Percentiles rank a stretch among this genome's conserved stretches.
phyloP scores from a whole-genome alignment of 1,140 invertebrate species.

The Drosophila rhopaloa region DNA sequence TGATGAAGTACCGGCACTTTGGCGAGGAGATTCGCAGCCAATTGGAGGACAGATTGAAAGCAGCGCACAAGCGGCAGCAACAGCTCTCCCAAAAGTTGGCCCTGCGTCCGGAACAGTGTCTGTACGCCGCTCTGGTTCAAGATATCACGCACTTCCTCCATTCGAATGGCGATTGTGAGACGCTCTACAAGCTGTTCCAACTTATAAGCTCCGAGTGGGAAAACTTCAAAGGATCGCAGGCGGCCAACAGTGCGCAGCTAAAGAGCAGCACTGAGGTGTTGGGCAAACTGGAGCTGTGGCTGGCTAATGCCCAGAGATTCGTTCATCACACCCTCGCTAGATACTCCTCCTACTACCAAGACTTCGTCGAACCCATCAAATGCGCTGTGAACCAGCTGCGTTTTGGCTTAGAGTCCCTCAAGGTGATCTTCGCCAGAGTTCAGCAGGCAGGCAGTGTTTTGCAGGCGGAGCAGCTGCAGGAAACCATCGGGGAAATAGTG shows the following conservation, averaged over 20 bases:
- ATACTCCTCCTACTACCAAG: constrained; percentile 73
- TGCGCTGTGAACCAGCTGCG: constrained; percentile 68
- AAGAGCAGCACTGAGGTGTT: constrained; percentile 50
- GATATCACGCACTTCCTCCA: constrained; percentile 74
- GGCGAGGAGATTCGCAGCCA: constrained; percentile 65
- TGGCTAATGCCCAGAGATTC: constrained; percentile 77
- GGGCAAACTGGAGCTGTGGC: constrained; percentile 75
- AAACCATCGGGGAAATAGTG: constrained; percentile 59
- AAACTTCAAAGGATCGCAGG: constrained; percentile 21
- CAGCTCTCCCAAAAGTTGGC: constrained; percentile 85
- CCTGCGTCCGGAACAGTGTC: constrained; percentile 86
- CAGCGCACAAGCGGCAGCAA: constrained; percentile 72
- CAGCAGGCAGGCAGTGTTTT: constrained; percentile 51
- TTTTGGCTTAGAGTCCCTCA: constrained; percentile 69
- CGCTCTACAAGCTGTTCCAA: constrained; percentile 48
- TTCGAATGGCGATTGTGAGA: constrained; percentile 66
- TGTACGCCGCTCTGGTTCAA: constrained; percentile 85
- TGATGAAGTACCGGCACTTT: constrained; percentile 75
- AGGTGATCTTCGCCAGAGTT: constrained; percentile 51
- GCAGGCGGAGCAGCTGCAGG: constrained; percentile 44
- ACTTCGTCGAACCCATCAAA: constrained; percentile 76
- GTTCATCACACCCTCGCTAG: constrained; percentile 64
- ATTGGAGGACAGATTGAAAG: constrained; percentile 73
- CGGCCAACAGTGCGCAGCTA: constrained; percentile 34
- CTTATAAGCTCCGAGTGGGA: constrained; percentile 44